Evolutionary conservation across 2,888 invertebrate species (phyloP).

Genomic region (Cantharis flavilabris): DNA sequence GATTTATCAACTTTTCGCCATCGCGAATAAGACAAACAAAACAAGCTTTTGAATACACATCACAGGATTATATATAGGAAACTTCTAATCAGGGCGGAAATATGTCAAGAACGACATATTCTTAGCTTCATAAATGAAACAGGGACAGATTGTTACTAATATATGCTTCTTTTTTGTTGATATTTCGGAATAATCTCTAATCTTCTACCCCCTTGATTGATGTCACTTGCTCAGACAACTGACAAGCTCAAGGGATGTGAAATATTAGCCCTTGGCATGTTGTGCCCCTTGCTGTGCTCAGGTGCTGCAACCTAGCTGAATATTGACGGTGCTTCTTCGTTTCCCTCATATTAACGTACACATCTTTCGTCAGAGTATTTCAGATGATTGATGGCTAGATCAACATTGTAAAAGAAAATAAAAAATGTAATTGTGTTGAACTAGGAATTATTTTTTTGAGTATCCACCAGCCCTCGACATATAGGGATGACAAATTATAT

Average conservation of each 20-base stretch:
- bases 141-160: constrained; percentile 5
- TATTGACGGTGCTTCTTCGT: constrained; percentile 30
- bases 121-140: neutral
- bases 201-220: constrained; percentile 43
- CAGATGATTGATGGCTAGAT: constrained; percentile 23
- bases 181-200: constrained; percentile 42
- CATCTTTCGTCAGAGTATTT: constrained; percentile 23
- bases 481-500: neutral
- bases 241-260: constrained; percentile 42
- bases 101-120: constrained; percentile 9
- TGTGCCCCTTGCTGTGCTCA: constrained; percentile 37
- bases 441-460: neutral
- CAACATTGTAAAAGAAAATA: constrained; percentile 8
- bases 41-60: constrained; percentile 8
- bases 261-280: constrained; percentile 38
- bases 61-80: constrained; percentile 9
- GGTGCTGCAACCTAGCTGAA: constrained; percentile 34
- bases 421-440: neutral
- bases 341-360: constrained; percentile 20
- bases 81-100: constrained; percentile 8
- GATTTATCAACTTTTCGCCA: constrained; percentile 8
- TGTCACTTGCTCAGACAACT: constrained; percentile 41
- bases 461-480: neutral
- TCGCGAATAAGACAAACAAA: constrained; percentile 19
- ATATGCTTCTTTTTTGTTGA: constrained; percentile 24